Conservation (phyloP, 2,797 vertebrate genomes). For the Alfaro cultratus region DNA sequence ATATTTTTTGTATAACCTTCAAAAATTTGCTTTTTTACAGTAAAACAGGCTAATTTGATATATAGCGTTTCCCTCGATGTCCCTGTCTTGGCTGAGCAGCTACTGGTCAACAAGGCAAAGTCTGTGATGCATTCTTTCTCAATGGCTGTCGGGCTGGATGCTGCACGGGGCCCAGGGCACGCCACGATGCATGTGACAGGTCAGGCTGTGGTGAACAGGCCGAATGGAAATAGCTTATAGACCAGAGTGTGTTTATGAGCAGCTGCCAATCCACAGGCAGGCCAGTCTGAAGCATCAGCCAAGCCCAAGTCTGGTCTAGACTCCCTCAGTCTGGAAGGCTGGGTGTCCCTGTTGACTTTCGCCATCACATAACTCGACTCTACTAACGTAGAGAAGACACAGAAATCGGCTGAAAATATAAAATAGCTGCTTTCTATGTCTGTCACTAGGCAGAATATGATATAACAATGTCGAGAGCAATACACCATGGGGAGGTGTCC, state of each 20-base stretch:
- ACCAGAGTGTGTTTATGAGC: slow-evolving; percentile 69
- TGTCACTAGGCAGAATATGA: slow-evolving; percentile 29
- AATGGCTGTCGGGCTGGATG: slow-evolving; percentile 22
- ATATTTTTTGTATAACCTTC: background rate
- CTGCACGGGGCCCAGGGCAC: slow-evolving; percentile 51
- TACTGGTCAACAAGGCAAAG: slow-evolving; percentile 34
- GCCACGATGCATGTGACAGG: slow-evolving; percentile 69
- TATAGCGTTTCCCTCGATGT: slow-evolving; percentile 50
- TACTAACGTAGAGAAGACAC: slow-evolving; percentile 33
- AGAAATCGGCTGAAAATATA: slow-evolving; percentile 38
- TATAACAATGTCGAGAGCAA: slow-evolving; percentile 12
- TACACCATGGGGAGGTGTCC: background rate
- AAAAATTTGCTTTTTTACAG: background rate
- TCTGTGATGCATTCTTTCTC: slow-evolving; percentile 57
- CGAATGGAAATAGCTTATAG: slow-evolving; percentile 79
- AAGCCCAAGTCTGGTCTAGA: slow-evolving; percentile 77
- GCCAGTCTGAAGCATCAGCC: slow-evolving; percentile 58
- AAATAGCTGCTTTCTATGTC: slow-evolving; percentile 27
- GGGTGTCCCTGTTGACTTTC: slow-evolving; percentile 53
- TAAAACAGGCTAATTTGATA: background rate
- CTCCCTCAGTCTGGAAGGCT: slow-evolving; percentile 59
- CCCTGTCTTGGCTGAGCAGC: slow-evolving; percentile 38
- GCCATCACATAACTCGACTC: slow-evolving; percentile 49
- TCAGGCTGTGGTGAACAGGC: slow-evolving; percentile 78
- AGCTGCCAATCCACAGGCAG: slow-evolving; percentile 74